Evolutionary conservation across 2,113 vertebrate species (phyloP).

Genomic region (Poeciliopsis retropinna): DNA sequence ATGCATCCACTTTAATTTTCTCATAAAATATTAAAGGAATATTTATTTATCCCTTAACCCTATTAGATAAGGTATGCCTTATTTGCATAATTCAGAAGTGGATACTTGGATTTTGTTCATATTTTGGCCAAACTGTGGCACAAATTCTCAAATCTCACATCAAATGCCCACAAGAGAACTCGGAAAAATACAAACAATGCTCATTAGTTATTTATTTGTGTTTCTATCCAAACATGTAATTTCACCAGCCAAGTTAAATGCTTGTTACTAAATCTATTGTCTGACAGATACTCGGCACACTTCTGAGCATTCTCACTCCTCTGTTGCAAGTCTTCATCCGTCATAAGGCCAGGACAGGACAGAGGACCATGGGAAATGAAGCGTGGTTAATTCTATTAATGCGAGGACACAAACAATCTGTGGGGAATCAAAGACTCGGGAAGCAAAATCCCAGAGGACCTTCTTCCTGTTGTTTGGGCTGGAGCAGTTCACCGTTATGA

Average conservation of each 20-base stretch:
- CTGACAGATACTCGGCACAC: constrained; percentile 66
- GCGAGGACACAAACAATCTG: constrained; percentile 75
- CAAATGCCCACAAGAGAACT: background rate
- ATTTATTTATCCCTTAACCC: background rate
- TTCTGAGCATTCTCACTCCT: constrained; percentile 62
- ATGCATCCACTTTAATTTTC: background rate
- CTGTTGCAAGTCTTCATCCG: constrained; percentile 72
- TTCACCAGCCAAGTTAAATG: constrained; percentile 51
- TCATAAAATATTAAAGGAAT: background rate
- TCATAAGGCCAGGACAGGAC: constrained; percentile 71
- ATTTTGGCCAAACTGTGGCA: background rate
- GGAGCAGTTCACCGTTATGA: constrained; percentile 61
- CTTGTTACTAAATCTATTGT: constrained; percentile 51
- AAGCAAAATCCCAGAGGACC: constrained; percentile 65
- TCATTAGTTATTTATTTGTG: constrained; percentile 13
- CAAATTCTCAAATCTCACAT: background rate
- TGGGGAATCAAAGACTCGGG: constrained; percentile 76
- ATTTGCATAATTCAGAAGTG: background rate
- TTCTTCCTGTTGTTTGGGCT: constrained; percentile 65
- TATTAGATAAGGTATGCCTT: background rate
- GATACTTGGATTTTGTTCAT: background rate
- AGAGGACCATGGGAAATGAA: constrained; percentile 79
- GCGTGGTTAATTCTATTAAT: constrained; percentile 81
- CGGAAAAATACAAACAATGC: background rate
- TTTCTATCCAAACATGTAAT: constrained; percentile 36